A percentile compares a stretch with the other conserved stretches of the same genome.
These are phyloP conservation scores for Eucidaris tribuloides DNA, from an alignment of 35 echinoderm and acorn worm genomes.

Conservation along the genomic window DNA sequence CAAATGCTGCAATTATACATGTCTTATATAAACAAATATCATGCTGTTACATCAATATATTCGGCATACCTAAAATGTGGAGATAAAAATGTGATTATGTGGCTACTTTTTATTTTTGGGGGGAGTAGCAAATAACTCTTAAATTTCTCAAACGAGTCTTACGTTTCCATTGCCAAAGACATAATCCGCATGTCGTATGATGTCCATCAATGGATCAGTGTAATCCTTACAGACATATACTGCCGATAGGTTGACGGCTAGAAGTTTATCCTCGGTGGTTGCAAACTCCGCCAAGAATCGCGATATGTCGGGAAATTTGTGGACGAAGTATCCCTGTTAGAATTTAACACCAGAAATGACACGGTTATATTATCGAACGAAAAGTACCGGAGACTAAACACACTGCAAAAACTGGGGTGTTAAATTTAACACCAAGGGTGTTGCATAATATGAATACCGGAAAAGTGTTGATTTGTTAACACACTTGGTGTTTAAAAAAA, in stretches of 20 bases:
- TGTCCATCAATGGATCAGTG: background rate
- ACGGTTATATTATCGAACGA: background rate
- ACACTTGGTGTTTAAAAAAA: background rate
- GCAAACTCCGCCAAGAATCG: background rate
- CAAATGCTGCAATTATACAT: background rate
- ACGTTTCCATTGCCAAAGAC: constrained; percentile 22
- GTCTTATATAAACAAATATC: background rate
- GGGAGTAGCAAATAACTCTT: background rate
- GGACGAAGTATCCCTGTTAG: constrained; percentile 12
- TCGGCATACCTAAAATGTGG: background rate
- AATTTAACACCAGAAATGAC: background rate
- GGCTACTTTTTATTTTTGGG: background rate
- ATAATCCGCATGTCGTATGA: background rate
- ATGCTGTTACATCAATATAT: background rate
- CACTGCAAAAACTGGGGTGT: background rate
- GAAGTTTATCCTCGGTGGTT: background rate
- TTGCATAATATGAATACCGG: background rate
- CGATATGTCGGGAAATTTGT: background rate
- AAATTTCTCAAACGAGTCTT: background rate
- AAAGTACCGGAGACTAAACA: background rate
- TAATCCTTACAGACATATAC: constrained; percentile 11
- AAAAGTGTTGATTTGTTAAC: background rate
- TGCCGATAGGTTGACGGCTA: constrained; percentile 2
- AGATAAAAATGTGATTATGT: background rate
- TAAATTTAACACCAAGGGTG: background rate